Percentiles rank a stretch among this genome's conserved stretches.
Evolutionary conservation across 2,888 invertebrate species (phyloP).

Genomic region (Sturmia bella): DNA sequence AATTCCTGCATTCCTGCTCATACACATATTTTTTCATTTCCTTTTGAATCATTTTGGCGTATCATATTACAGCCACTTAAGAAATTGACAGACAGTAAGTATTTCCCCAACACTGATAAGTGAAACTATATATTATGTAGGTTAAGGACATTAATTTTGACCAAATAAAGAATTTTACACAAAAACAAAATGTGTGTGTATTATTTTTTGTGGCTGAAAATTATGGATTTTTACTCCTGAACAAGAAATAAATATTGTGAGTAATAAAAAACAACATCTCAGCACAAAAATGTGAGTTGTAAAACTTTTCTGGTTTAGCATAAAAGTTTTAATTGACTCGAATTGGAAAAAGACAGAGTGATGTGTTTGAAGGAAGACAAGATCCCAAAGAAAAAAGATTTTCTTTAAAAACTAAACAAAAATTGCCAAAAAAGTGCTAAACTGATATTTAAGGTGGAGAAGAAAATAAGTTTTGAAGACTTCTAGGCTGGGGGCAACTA

Average conservation of each 20-base stretch:
- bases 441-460: no score
- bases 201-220: not conserved
- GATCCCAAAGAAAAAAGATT: not conserved
- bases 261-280: slow-evolving; percentile 12
- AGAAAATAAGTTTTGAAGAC: no score
- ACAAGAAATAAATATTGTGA: slow-evolving; percentile 35
- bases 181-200: not conserved
- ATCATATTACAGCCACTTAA: slow-evolving; percentile 63
- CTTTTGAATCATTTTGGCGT: slow-evolving; percentile 25
- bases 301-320: not conserved
- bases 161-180: slow-evolving; percentile 15
- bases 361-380: not conserved
- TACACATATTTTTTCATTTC: not conserved
- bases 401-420: no score
- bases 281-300: slow-evolving; percentile 20
- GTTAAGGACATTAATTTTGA: slow-evolving; percentile 69
- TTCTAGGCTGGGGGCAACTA: no score
- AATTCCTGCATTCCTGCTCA: not conserved
- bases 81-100: slow-evolving; percentile 50
- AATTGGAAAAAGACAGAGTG: slow-evolving; percentile 15
- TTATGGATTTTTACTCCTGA: slow-evolving; percentile 20
- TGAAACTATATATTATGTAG: slow-evolving; percentile 65
- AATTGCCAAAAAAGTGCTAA: no score
- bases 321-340: slow-evolving; percentile 23
- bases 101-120: slow-evolving; percentile 56